These are phyloP conservation scores for Hylaeus anthracinus DNA, from an alignment of 1,140 invertebrate species.

Conservation along the genomic window DNA sequence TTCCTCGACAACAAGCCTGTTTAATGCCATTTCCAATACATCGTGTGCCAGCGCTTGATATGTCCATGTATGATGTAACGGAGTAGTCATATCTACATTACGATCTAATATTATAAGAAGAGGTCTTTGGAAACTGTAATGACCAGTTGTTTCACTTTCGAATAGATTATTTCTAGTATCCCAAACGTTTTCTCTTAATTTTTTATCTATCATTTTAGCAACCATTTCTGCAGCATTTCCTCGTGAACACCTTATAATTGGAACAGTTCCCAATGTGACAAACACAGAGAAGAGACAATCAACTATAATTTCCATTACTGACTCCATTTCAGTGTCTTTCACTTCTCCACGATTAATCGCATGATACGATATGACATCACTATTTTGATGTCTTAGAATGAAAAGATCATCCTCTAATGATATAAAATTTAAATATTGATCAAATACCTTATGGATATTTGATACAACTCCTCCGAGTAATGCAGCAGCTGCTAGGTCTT, in stretches of 20 bases:
- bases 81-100: conserved; percentile 98
- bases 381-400: conserved; percentile 94
- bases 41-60: conserved; percentile 99
- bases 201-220: conserved; percentile 97
- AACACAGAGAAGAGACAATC: conserved; percentile 98
- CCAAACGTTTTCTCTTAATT: conserved; percentile 97
- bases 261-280: conserved; percentile 96
- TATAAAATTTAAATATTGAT: conserved; percentile 99
- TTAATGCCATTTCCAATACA: conserved; percentile 94
- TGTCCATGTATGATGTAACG: conserved; percentile 99
- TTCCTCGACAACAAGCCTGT: conserved; percentile 92
- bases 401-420: conserved; percentile 99
- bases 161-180: conserved; percentile 98
- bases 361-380: conserved; percentile 96
- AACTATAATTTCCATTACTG: conserved; percentile 96
- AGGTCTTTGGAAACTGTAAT: conserved; percentile 95
- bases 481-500: conserved; percentile 96
- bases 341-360: conserved; percentile 97
- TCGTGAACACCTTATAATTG: conserved; percentile 96
- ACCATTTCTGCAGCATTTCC: conserved; percentile 99
- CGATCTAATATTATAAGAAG: conserved; percentile 96
- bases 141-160: conserved; percentile 89
- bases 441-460: conserved; percentile 96
- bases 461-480: conserved; percentile 93
- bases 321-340: conserved; percentile 97